phyloP scores from a whole-genome alignment of 2,797 vertebrate species.

The Vireo griseus region DNA sequence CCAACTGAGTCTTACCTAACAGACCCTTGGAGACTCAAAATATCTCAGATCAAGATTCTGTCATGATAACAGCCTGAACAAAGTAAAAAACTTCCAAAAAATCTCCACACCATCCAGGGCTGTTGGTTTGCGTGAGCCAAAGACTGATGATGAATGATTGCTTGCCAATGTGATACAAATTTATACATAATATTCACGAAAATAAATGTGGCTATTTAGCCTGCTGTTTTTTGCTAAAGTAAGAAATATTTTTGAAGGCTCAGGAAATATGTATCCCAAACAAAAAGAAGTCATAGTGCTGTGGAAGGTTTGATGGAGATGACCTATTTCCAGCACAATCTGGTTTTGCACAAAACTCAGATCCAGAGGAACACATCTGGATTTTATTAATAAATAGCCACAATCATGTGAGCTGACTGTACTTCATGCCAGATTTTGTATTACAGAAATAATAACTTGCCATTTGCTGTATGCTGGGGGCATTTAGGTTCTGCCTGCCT shows the following conservation, averaged over 20 bases:
- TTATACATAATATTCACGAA: background rate
- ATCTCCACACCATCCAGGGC: background rate
- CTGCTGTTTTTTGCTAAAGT: background rate
- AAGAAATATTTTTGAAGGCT: background rate
- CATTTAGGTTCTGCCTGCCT: background rate
- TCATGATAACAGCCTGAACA: background rate
- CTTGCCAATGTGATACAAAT: background rate
- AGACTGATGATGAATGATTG: fast-evolving
- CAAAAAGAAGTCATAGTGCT: background rate
- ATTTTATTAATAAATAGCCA: background rate
- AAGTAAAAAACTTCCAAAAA: background rate
- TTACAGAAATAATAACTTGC: background rate
- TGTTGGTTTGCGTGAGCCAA: background rate
- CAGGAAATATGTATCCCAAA: background rate
- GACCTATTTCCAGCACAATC: background rate
- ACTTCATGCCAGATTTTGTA: background rate
- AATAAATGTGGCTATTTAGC: background rate
- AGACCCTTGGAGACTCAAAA: background rate
- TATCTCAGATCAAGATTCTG: background rate
- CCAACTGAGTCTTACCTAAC: background rate
- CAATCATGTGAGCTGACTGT: background rate
- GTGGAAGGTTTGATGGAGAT: background rate
- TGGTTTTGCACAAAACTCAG: background rate
- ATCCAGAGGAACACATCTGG: background rate
- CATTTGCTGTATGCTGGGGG: background rate